phyloP scores from a whole-genome alignment of 2,888 invertebrate genomes.

The Hemithea aestivaria region DNA sequence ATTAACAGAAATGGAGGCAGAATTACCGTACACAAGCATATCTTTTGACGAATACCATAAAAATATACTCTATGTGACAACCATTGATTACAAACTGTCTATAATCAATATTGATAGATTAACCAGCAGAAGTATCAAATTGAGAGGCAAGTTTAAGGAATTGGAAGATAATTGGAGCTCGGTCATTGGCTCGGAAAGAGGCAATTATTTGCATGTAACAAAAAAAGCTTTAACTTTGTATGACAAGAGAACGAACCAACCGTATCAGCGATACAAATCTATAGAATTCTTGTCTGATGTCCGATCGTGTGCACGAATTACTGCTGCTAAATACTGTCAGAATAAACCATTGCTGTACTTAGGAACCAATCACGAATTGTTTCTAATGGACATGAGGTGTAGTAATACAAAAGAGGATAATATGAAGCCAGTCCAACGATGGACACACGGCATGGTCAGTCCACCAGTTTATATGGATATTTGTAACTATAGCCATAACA shows the following conservation, averaged over 20 bases:
- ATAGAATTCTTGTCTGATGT: too few relatives aligned
- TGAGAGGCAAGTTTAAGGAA: constrained; percentile 39
- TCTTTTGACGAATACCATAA: constrained; percentile 60
- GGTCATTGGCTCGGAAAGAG: constrained; percentile 53
- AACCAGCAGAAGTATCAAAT: constrained; percentile 46
- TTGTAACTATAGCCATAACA: constrained; percentile 51
- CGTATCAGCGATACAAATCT: constrained; percentile 27
- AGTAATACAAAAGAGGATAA: constrained; percentile 34
- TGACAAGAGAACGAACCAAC: constrained; percentile 57
- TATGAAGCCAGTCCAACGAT: constrained; percentile 63
- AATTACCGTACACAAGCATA: constrained; percentile 58
- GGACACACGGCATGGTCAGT: constrained; percentile 78
- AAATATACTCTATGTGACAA: constrained; percentile 59
- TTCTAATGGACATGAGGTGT: constrained; percentile 57
- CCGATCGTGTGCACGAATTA: constrained; percentile 33
- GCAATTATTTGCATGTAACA: constrained; percentile 51
- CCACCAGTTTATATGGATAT: constrained; percentile 64
- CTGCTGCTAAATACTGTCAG: constrained; percentile 47
- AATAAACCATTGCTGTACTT: constrained; percentile 50
- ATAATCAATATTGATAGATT: constrained; percentile 64
- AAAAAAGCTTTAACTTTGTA: constrained; percentile 52
- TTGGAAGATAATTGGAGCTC: constrained; percentile 62
- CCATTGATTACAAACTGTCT: constrained; percentile 48
- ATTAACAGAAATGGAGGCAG: constrained; percentile 51
- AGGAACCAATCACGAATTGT: constrained; percentile 59